Evolutionary conservation across 2,888 invertebrate species (phyloP).

Genomic region (Ophonus ardosiacus): DNA sequence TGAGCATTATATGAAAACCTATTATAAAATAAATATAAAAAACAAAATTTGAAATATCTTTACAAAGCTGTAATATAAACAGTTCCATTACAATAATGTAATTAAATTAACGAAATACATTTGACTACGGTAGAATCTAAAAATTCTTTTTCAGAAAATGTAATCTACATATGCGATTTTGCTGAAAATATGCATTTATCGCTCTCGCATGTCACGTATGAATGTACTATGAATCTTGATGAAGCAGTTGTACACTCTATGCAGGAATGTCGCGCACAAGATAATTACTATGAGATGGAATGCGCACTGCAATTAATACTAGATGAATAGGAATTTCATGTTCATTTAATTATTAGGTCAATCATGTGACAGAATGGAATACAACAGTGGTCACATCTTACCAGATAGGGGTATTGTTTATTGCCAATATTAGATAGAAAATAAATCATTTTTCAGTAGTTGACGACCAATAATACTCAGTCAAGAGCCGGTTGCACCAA

Average conservation of each 20-base stretch:
- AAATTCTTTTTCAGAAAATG: background rate
- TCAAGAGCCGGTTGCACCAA: too few species aligned
- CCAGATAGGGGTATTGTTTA: too few species aligned
- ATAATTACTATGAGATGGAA: conserved; percentile 20
- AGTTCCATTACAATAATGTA: too few species aligned
- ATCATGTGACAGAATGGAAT: background rate
- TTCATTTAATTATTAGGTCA: conserved; percentile 30
- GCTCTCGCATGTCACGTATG: background rate
- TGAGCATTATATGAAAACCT: too few species aligned
- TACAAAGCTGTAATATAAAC: too few species aligned
- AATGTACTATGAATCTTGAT: conserved; percentile 44
- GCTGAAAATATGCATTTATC: background rate
- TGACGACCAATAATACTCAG: too few species aligned
- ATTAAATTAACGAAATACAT: too few species aligned
- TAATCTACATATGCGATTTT: background rate
- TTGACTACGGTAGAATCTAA: background rate
- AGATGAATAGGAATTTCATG: conserved; percentile 5
- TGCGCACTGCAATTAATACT: conserved; percentile 27
- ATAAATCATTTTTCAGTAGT: too few species aligned
- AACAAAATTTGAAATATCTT: too few species aligned
- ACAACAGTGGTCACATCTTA: too few species aligned
- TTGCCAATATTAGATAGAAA: too few species aligned
- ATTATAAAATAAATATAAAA: too few species aligned
- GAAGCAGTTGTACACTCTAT: background rate
- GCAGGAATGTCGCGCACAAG: background rate